Evolutionary conservation across 1,140 invertebrate species (phyloP), one percentile per base, ranked within the genome.

Genomic region (Maniola jurtina): DNA sequence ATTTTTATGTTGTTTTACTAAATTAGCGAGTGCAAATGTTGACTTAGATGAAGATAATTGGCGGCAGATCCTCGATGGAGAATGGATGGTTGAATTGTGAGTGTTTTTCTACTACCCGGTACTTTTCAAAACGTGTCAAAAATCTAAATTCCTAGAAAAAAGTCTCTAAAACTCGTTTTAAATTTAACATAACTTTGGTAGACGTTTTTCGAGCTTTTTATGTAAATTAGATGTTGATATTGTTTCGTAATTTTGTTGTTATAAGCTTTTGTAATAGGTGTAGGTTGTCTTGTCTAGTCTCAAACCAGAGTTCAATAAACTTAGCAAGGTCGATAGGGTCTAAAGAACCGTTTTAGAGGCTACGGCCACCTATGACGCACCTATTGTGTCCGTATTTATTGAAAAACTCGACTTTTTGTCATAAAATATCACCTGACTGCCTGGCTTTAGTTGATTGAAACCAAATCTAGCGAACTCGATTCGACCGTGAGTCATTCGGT

Each of bases 81-180:
- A 90, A 82, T 90, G 88, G 88, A 84, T 90, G 88, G 84, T 90
- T 34, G 84, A 90, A 84, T 90, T 90, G 88, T 90, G 70, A 90
- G 88, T 90, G 77, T 61, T 74, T 5, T 70, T 75, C 62, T 61
- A n/a, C 47, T 10, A 72, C 75, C 79, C 79, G 79, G 83, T 81
- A 81, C 78, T 72, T 63, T 70, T 67, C 61, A 72, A 76, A 87
- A 90, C 88, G 88, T 88, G 88, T 88, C 79, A 83, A 56, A 72
- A 68, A 45, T 45, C 42, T 6, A 45, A 45, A 45, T 45, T 45
- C 10, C 10, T 38, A 38, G 38, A 9, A 38, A 38, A 38, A 38
- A 38, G 7, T 11, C 10, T n/a, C 1, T 45, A 52, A 13, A 25
- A 52, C 11, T 52, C 6, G 48, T 57, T 36, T 38, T 14, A 14